phyloP scores from a whole-genome alignment of 2,113 vertebrate species.

The Entomyzon cyanotis region DNA sequence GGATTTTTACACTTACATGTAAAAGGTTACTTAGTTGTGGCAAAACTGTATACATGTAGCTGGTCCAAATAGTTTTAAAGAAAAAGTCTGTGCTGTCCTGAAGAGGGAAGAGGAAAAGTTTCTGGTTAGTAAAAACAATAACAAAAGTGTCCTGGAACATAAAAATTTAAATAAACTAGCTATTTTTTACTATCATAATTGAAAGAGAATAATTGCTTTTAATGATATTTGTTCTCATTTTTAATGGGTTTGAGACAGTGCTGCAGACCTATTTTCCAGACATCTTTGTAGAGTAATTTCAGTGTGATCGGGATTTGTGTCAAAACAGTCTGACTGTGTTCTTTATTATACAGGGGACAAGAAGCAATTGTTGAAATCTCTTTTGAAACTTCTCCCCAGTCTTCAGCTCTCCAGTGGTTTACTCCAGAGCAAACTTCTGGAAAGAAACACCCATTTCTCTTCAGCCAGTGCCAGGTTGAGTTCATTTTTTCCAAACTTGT shows the following conservation, averaged over 20 bases:
- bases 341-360: conserved; percentile 82
- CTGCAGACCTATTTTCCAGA: not conserved
- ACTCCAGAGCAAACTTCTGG: conserved; percentile 92
- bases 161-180: not conserved
- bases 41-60: not conserved
- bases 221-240: not conserved
- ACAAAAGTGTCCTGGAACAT: not conserved
- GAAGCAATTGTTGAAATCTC: conserved; percentile 88
- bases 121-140: not conserved
- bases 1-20: not conserved
- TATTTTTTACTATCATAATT: not conserved
- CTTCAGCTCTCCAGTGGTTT: conserved; percentile 94
- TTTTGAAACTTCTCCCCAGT: conserved; percentile 90
- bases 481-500: not conserved
- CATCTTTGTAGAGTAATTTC: not conserved
- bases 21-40: not conserved
- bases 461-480: conserved; percentile 94
- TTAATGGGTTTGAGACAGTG: not conserved
- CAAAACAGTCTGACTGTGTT: not conserved
- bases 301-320: not conserved
- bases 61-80: not conserved
- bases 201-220: not conserved
- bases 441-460: conserved; percentile 91
- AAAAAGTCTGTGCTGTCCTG: not conserved
- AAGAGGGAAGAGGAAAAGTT: not conserved